phyloP scores from a whole-genome alignment of 2,113 vertebrate genomes.

The Trichechus manatus region DNA sequence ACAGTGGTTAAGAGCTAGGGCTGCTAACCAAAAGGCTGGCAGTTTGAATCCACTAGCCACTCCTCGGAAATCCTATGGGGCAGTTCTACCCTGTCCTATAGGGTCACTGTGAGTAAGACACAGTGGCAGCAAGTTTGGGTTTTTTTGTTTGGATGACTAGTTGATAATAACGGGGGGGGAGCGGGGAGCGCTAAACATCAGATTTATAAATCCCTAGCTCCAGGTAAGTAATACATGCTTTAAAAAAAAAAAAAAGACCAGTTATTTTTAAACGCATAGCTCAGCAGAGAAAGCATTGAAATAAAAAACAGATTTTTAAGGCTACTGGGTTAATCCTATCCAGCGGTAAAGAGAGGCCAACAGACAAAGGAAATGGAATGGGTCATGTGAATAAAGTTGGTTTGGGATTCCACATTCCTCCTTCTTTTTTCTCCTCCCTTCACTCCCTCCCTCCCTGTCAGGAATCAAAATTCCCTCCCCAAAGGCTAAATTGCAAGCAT shows the following conservation, averaged over 20 bases:
- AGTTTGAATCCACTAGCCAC: too few species aligned
- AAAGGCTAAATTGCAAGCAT: neutral
- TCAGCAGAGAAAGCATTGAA: neutral
- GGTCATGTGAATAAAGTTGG: constrained; percentile 30
- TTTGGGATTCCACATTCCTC: constrained; percentile 34
- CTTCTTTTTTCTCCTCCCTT: neutral
- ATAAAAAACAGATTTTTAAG: constrained; percentile 64
- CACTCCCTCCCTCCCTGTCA: neutral
- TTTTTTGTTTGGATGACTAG: neutral
- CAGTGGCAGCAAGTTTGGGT: too few species aligned
- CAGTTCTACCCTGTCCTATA: too few species aligned
- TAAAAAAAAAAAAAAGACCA: neutral
- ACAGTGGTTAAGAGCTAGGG: too few species aligned
- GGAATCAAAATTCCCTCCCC: constrained; percentile 50
- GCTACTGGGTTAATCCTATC: neutral
- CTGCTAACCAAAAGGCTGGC: too few species aligned
- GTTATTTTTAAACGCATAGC: constrained; percentile 26
- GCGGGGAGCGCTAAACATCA: neutral
- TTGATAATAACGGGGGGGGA: neutral
- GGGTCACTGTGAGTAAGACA: too few species aligned
- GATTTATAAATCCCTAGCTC: constrained; percentile 4
- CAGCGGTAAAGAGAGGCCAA: constrained; percentile 32
- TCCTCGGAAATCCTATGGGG: too few species aligned
- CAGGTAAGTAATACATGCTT: neutral
- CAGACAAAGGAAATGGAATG: constrained; percentile 50